These are phyloP conservation scores for Noctua comes DNA, from an alignment of 2,888 invertebrate species.

Conservation along the genomic window DNA sequence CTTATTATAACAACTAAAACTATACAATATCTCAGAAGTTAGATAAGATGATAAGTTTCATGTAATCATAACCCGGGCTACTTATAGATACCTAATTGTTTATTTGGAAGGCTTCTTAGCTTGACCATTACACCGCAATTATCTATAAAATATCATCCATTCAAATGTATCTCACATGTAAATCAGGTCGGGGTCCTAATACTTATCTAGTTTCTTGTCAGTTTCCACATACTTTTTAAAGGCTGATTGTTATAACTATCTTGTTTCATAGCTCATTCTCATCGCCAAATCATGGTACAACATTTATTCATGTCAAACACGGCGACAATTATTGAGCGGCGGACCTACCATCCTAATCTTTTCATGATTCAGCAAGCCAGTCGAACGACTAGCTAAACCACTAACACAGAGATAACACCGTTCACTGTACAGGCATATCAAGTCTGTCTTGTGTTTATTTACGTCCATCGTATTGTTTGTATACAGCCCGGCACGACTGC, in stretches of 20 bases:
- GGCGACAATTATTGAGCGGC: constrained; percentile 19
- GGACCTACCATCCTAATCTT: constrained; percentile 50
- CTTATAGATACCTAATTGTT: not conserved
- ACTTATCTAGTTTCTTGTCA: constrained; percentile 16
- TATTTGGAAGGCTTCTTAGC: not conserved
- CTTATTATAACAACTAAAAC: not conserved
- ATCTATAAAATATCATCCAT: constrained; percentile 11
- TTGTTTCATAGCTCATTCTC: constrained; percentile 15
- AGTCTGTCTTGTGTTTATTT: constrained; percentile 89
- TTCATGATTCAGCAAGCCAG: constrained; percentile 68
- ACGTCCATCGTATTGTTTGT: constrained; percentile 91
- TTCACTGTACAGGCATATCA: constrained; percentile 80
- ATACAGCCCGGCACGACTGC: constrained; percentile 90
- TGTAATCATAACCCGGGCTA: not conserved
- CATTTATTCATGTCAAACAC: constrained; percentile 3
- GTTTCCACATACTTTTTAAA: constrained; percentile 1
- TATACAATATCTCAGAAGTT: not conserved
- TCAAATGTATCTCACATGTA: not conserved
- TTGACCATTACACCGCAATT: not conserved
- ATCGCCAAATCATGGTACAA: constrained; percentile 19
- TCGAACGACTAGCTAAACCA: constrained; percentile 74
- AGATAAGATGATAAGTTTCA: not conserved
- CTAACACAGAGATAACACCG: constrained; percentile 86
- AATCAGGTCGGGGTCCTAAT: constrained; percentile 12
- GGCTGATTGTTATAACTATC: not conserved